Evolutionary conservation across 2,888 invertebrate genomes (phyloP), one percentile per base, ranked within the genome.

Genomic region (Antheraea assamensis): DNA sequence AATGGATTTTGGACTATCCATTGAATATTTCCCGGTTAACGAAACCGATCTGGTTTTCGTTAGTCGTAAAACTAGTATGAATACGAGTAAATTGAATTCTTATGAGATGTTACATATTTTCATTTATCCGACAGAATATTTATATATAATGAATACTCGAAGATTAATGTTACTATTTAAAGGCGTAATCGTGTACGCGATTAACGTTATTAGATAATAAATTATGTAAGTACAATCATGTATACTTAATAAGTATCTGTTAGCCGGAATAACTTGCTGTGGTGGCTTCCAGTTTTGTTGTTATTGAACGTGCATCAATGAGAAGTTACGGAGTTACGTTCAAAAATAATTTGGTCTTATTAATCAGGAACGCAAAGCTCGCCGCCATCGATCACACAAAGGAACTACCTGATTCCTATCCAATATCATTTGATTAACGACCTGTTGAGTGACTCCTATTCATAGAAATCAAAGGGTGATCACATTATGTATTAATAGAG

Each of bases 401-500:
- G 81, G 84, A 85, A 94, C 94, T 94, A 94, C 94, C 94, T 92
- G 91, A 92, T 93, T 90, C 87, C 83, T 86, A 89, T 87, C 91
- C 90, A 92, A 93, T 92, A 92, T 88, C 83, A 81, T 87, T 92
- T 94, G 94, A 94, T 94, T 94, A 94, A 94, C 94, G 94, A 94
- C 86, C 86, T 88, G 91, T 93, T 94, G 94, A 94, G 94, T 92
- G 93, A 93, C 90, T 92, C 84, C 92, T 90, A 93, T 94, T 94
- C 90, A 92, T 87, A 78, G 86, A 83, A 78, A 84, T 92, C 93
- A 94, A 93, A 93, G 92, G 90, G 91, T 90, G 90, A 91, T 85
- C 88, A 83, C 89, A 91, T 92, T 92, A 91, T 90, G 88, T 92
- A 92, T 93, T 92, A 93, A 94, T 92, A 93, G 90, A 91, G 88